A percentile compares a stretch with the other conserved stretches of the same genome.
These are phyloP conservation scores for Sebastes hopkinsi DNA, from an alignment of 2,797 vertebrate species.

Conservation along the genomic window DNA sequence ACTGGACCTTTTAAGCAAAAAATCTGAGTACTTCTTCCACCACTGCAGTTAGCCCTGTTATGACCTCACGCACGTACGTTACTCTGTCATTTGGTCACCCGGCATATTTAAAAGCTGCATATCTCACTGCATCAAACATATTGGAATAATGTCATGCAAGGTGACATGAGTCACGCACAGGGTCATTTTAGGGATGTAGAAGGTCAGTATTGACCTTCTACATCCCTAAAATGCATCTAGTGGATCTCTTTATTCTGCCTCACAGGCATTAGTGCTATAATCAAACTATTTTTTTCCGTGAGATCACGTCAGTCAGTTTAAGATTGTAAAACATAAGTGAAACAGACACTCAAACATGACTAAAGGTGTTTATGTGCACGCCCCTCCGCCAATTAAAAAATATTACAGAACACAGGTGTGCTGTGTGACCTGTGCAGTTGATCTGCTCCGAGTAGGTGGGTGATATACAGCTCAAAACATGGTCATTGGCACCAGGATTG, in stretches of 20 bases:
- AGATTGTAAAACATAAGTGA: neutral
- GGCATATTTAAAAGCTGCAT: neutral
- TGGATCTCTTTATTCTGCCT: too few relatives aligned
- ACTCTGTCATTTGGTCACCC: neutral
- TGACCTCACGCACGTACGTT: neutral
- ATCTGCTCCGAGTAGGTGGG: neutral
- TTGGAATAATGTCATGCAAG: too few relatives aligned
- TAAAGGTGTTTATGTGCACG: neutral
- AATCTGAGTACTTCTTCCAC: neutral
- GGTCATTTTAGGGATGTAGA: too few relatives aligned
- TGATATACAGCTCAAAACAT: neutral
- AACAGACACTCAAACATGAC: neutral
- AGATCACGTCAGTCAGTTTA: neutral
- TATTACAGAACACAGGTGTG: neutral
- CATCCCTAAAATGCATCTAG: too few relatives aligned
- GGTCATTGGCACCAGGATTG: neutral
- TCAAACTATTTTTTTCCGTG: neutral
- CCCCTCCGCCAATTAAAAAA: neutral
- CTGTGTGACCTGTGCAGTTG: neutral
- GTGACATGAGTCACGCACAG: too few relatives aligned
- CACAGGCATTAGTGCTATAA: too few relatives aligned
- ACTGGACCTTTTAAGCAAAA: neutral
- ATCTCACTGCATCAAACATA: too few relatives aligned
- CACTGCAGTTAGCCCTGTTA: neutral
- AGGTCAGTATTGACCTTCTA: too few relatives aligned